phyloP scores from a whole-genome alignment of 1,140 invertebrate species.

The Tetranychus cinnabarinus region DNA sequence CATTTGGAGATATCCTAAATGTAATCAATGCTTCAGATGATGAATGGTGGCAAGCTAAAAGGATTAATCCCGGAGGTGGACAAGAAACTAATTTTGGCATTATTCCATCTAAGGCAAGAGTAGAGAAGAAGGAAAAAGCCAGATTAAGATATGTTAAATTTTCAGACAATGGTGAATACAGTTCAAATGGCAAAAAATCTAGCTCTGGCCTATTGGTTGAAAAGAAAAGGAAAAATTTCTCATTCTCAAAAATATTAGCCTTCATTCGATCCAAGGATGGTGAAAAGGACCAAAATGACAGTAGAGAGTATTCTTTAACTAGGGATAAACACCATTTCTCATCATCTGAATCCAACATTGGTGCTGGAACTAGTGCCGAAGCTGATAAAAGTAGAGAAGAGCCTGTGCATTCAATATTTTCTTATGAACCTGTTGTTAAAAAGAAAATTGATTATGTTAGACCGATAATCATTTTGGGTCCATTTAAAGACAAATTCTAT shows the following conservation, averaged over 20 bases:
- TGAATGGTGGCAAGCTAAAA: constrained; percentile 93
- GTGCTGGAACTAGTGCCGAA: no score
- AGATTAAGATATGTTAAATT: constrained; percentile 91
- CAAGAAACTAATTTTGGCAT: constrained; percentile 30
- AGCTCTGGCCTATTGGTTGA: constrained; percentile 30
- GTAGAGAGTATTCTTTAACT: no score
- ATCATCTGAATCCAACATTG: no score
- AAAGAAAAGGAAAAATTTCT: constrained; percentile 90
- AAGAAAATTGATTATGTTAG: constrained; percentile 40
- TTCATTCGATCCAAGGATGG: constrained; percentile 96
- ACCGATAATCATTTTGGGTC: constrained; percentile 92
- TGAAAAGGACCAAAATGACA: constrained; percentile 58
- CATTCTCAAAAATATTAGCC: constrained; percentile 88
- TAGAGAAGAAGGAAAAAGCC: constrained; percentile 84
- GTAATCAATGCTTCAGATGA: constrained; percentile 97
- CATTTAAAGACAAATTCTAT: constrained; percentile 91
- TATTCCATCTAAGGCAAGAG: constrained; percentile 34
- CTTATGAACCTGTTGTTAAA: constrained; percentile 87
- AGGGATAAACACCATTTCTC: no score
- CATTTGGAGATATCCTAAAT: constrained; percentile 89
- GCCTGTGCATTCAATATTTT: constrained; percentile 48
- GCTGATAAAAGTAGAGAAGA: no score
- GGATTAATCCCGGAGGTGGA: constrained; percentile 26
- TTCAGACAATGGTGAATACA: constrained; percentile 24
- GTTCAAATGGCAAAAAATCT: constrained; percentile 33